Percentiles rank a stretch among this genome's conserved stretches.
phyloP scores from a whole-genome alignment of 2,113 vertebrate species.

The Phasianus colchicus region DNA sequence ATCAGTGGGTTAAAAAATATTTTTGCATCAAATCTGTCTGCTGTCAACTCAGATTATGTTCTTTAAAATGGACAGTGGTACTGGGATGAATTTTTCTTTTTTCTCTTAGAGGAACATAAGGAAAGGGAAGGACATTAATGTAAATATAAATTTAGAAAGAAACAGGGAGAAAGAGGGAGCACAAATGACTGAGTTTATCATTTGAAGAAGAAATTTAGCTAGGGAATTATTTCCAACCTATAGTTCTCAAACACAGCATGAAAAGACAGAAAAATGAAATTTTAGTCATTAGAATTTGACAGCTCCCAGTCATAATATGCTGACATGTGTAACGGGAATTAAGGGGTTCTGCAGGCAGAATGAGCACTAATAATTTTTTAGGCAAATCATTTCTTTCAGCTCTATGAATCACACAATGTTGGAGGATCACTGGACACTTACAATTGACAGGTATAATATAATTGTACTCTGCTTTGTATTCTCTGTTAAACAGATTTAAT shows the following conservation, averaged over 20 bases:
- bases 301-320: constrained; percentile 78
- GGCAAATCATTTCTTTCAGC: constrained; percentile 72
- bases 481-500: constrained; percentile 58
- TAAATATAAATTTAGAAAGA: constrained; percentile 36
- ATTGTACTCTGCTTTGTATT: constrained; percentile 12
- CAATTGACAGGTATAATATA: constrained; percentile 49
- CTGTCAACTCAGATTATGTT: constrained; percentile 49
- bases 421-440: constrained; percentile 66
- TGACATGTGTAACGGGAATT: constrained; percentile 76
- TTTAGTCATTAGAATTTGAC: constrained; percentile 79
- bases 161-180: not conserved
- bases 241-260: constrained; percentile 72
- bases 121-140: not conserved
- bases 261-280: constrained; percentile 77
- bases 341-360: constrained; percentile 66
- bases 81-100: constrained; percentile 5
- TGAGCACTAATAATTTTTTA: constrained; percentile 67
- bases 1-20: constrained; percentile 52
- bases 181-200: constrained; percentile 35
- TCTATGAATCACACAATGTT: constrained; percentile 19
- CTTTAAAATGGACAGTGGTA: constrained; percentile 46
- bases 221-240: constrained; percentile 67
- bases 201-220: constrained; percentile 51
- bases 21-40: constrained; percentile 45
- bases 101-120: not conserved